Evolutionary conservation across 2,888 invertebrate genomes (phyloP).

Genomic region (Spatulosminthurus flaviceps): DNA sequence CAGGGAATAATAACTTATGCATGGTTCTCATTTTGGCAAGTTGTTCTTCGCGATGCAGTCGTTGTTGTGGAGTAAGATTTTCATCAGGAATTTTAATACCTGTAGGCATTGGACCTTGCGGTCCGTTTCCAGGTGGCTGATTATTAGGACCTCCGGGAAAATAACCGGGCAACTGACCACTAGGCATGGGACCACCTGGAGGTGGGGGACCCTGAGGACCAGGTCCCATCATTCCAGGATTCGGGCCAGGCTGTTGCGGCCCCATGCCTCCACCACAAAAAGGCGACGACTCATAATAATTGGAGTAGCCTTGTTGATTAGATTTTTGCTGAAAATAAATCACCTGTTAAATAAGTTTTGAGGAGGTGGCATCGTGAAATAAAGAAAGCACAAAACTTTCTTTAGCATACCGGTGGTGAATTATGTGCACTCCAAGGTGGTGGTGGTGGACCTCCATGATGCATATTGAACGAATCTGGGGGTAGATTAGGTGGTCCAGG

Average conservation of each 20-base stretch:
- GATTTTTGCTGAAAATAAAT: slow-evolving; percentile 54
- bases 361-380: too few relatives aligned
- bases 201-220: slow-evolving; percentile 50
- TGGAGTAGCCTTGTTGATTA: slow-evolving; percentile 60
- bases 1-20: slow-evolving; percentile 84
- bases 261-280: slow-evolving; percentile 51
- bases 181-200: slow-evolving; percentile 39
- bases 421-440: slow-evolving; percentile 61
- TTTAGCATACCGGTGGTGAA: slow-evolving; percentile 56
- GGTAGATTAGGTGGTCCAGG: slow-evolving; percentile 60
- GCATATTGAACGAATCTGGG: slow-evolving; percentile 61
- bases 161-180: slow-evolving; percentile 50
- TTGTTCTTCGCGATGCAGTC: slow-evolving; percentile 92
- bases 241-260: slow-evolving; percentile 53
- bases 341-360: slow-evolving; percentile 14
- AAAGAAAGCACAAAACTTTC: too few relatives aligned
- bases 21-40: slow-evolving; percentile 90
- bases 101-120: slow-evolving; percentile 64
- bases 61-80: slow-evolving; percentile 94
- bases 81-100: slow-evolving; percentile 93
- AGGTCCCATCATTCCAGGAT: slow-evolving; percentile 61
- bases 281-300: slow-evolving; percentile 61
- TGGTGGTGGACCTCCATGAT: slow-evolving; percentile 55
- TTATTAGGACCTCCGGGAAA: slow-evolving; percentile 54
- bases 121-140: slow-evolving; percentile 49